Evolutionary conservation across 2,888 invertebrate species (phyloP), one percentile per base, ranked within the genome.

Genomic region (Stenodema calcarata): DNA sequence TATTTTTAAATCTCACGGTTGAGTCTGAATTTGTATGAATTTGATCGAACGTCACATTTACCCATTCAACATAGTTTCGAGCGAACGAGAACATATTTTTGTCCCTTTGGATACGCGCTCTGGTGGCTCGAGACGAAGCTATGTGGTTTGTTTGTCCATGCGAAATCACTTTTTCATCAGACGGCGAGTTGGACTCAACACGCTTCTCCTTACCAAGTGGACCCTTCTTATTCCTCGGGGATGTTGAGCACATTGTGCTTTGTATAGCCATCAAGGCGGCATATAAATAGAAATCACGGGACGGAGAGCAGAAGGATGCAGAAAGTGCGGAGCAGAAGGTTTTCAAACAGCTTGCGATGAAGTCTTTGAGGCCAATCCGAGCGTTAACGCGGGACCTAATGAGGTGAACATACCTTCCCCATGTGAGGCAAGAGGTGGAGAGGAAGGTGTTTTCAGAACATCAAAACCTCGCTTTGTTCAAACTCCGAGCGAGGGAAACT

Each of bases 281-380:
- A 42, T 78, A 73, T 73, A 44, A 78, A 78, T 78, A 78, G 78
- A 78, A 78, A 73, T 73, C 73, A 73, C 41, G 35, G 73, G 73
- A 18, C 30, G 28, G 73, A 73, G 73, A 14, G 73, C 30, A 73
- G n/a, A 73, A 35, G 73, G 73, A 73, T 35, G 73, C 35, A 35
- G 41, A 41, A 35, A 16, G 73, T 35, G 73, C 41, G 23, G 78
- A 78, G 78, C 41, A 44, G 27, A 23, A 44, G 42, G 78, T 78
- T 78, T 78, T 78, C 78, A 78, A 44, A 41, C 78, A 42, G 78
- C 44, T 78, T 78, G 78, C n/a, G 78, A 78, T 78, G 78, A 78
- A 78, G 78, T 78, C 78, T 78, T 78, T 78, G 78, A 78, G 23
- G 78, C 78, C 78, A 44, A 78, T 78, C 18, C 42, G 78, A 78